Conservation (phyloP, 2,888 invertebrate species). For the Drosophila pullipes region DNA sequence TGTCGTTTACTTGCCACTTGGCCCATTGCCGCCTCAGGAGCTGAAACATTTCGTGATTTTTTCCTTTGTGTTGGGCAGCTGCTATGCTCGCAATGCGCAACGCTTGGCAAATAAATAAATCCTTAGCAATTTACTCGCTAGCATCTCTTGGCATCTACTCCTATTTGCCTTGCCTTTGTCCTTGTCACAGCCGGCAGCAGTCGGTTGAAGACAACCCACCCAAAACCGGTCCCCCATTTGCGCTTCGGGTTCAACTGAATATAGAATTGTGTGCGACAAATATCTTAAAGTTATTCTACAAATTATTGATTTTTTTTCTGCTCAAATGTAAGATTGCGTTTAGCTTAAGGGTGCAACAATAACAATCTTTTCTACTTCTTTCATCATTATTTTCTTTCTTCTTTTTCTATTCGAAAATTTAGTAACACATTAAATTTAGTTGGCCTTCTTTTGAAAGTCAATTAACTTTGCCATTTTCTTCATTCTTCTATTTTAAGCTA, state of each 20-base stretch:
- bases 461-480: too few species aligned
- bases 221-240: conserved; percentile 40
- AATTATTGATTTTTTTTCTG: conserved; percentile 68
- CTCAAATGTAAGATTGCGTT: background rate
- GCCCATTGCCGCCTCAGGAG: conserved; percentile 37
- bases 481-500: background rate
- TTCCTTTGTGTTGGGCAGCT: conserved; percentile 24
- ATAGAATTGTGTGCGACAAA: conserved; percentile 57
- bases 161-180: conserved; percentile 36
- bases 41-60: conserved; percentile 29
- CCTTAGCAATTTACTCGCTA: conserved; percentile 65
- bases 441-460: background rate
- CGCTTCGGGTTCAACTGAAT: conserved; percentile 64
- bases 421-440: background rate
- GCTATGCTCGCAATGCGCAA: conserved; percentile 28
- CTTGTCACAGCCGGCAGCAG: conserved; percentile 14
- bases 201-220: background rate
- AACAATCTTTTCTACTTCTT: background rate
- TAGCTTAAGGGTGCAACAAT: background rate
- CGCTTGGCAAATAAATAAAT: conserved; percentile 64
- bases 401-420: background rate
- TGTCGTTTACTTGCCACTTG: conserved; percentile 13
- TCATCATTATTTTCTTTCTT: background rate
- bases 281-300: conserved; percentile 63
- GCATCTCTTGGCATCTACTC: conserved; percentile 26